Percentiles rank a stretch among this genome's conserved stretches.
Conservation (phyloP, 2,113 vertebrate genomes). For the Dissostichus mawsoni region DNA sequence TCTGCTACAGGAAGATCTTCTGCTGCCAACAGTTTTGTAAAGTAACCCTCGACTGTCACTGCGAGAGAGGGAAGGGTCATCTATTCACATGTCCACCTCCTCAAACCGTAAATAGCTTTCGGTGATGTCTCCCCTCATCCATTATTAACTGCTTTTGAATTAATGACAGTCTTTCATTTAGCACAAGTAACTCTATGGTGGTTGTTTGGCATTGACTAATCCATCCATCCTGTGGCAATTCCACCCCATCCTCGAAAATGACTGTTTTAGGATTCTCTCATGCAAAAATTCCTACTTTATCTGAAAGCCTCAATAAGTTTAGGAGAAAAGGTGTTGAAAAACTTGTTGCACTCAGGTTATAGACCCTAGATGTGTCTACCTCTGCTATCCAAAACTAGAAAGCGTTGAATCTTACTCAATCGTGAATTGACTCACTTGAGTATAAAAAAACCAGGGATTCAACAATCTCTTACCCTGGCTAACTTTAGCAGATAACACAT, state of each 20-base stretch:
- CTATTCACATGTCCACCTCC: slow-evolving; percentile 73
- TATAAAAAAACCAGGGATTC: no score
- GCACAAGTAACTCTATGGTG: slow-evolving; percentile 31
- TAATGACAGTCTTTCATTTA: slow-evolving; percentile 73
- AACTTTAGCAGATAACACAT: no score
- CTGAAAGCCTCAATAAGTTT: not conserved
- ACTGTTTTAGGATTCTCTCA: not conserved
- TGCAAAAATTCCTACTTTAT: not conserved
- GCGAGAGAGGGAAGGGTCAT: slow-evolving; percentile 73
- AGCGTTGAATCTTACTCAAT: no score
- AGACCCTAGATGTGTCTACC: no score
- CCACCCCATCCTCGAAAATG: slow-evolving; percentile 13
- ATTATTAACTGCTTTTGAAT: slow-evolving; percentile 75
- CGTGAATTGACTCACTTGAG: no score
- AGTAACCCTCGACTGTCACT: slow-evolving; percentile 81
- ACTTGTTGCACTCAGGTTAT: no score
- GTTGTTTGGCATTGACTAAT: slow-evolving; percentile 51
- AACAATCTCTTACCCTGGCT: no score
- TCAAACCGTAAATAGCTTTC: slow-evolving; percentile 78
- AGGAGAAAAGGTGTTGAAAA: not conserved
- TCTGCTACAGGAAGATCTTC: slow-evolving; percentile 82
- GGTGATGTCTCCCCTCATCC: slow-evolving; percentile 70
- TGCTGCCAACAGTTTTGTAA: slow-evolving; percentile 77
- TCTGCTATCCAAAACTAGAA: no score
- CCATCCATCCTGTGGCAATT: slow-evolving; percentile 20